phyloP scores from a whole-genome alignment of 1,140 invertebrate species.

The Penaeus chinensis region DNA sequence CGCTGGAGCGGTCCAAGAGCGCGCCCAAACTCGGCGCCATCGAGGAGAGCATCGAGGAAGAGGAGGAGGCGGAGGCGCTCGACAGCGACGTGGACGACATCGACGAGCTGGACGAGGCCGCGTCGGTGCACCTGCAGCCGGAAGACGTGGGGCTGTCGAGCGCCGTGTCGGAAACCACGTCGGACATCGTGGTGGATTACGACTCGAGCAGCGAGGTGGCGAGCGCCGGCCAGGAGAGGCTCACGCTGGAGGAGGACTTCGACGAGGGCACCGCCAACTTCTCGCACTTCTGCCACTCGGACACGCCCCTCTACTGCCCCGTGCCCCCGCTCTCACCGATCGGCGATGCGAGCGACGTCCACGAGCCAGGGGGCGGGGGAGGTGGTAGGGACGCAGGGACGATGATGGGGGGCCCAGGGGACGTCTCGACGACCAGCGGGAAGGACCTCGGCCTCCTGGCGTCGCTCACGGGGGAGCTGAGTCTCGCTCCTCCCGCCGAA shows the following conservation, averaged over 20 bases:
- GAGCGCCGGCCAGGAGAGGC: conserved; percentile 34
- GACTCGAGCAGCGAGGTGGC: conserved; percentile 49
- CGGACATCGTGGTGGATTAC: conserved; percentile 51
- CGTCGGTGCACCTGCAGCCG: conserved; percentile 41
- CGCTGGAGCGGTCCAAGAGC: conserved; percentile 92
- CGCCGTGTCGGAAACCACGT: conserved; percentile 56
- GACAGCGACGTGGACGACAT: conserved; percentile 35
- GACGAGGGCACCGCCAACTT: not conserved
- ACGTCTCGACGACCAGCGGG: not conserved
- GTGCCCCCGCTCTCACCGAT: conserved; percentile 59
- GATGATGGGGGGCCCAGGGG: conserved; percentile 63
- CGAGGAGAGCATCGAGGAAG: conserved; percentile 84
- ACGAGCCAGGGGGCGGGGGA: conserved; percentile 49
- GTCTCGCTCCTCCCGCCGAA: conserved; percentile 53
- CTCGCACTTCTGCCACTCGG: conserved; percentile 28
- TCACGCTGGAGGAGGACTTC: conserved; percentile 34
- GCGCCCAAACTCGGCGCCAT: conserved; percentile 95
- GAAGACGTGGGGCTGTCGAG: conserved; percentile 34
- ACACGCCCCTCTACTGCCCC: conserved; percentile 54
- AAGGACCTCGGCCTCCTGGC: conserved; percentile 44
- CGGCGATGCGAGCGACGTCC: conserved; percentile 60
- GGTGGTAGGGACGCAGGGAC: conserved; percentile 55
- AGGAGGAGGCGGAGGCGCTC: conserved; percentile 64
- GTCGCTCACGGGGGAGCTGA: conserved; percentile 58
- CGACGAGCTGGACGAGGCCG: conserved; percentile 13